Percentiles rank a stretch among this genome's conserved stretches.
Evolutionary conservation across 1,140 invertebrate species (phyloP).

Genomic region (Drosophila mojavensis): DNA sequence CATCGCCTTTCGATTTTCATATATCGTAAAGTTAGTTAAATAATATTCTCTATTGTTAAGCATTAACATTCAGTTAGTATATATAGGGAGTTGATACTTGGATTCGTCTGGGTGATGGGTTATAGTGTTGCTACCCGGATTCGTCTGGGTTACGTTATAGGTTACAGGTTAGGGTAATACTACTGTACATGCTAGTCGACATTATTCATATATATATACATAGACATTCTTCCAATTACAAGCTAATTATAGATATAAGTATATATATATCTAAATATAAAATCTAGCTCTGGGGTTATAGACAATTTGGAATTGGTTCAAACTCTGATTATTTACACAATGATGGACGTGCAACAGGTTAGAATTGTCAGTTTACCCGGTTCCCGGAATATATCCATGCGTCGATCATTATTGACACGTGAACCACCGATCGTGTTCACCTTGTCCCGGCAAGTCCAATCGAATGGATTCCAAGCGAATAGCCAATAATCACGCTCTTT

Average conservation of each 20-base stretch:
- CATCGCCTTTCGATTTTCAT: slow-evolving; percentile 62
- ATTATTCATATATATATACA: slow-evolving; percentile 59
- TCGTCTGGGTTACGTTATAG: slow-evolving; percentile 47
- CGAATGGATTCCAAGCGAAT: slow-evolving; percentile 87
- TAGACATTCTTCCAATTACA: slow-evolving; percentile 44
- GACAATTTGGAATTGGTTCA: slow-evolving; percentile 8
- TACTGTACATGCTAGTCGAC: slow-evolving; percentile 67
- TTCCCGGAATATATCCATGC: slow-evolving; percentile 84
- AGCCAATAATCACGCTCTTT: slow-evolving; percentile 86
- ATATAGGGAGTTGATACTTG: slow-evolving; percentile 13
- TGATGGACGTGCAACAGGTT: slow-evolving; percentile 82
- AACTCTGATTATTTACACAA: slow-evolving; percentile 76
- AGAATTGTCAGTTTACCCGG: slow-evolving; percentile 83
- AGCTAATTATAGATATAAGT: slow-evolving; percentile 40
- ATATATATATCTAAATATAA: slow-evolving; percentile 37
- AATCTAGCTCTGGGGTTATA: slow-evolving; percentile 7
- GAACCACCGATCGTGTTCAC: slow-evolving; percentile 83
- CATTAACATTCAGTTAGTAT: slow-evolving; percentile 56
- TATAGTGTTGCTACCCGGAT: slow-evolving; percentile 32
- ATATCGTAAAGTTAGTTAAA: slow-evolving; percentile 44
- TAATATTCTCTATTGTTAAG: slow-evolving; percentile 4
- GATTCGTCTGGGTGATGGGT: slow-evolving; percentile 56
- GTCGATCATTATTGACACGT: slow-evolving; percentile 81
- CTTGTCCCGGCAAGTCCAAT: slow-evolving; percentile 83
- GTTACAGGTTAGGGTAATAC: slow-evolving; percentile 13